phyloP scores from a whole-genome alignment of 2,113 vertebrate species.

The Glaucomys volans region DNA sequence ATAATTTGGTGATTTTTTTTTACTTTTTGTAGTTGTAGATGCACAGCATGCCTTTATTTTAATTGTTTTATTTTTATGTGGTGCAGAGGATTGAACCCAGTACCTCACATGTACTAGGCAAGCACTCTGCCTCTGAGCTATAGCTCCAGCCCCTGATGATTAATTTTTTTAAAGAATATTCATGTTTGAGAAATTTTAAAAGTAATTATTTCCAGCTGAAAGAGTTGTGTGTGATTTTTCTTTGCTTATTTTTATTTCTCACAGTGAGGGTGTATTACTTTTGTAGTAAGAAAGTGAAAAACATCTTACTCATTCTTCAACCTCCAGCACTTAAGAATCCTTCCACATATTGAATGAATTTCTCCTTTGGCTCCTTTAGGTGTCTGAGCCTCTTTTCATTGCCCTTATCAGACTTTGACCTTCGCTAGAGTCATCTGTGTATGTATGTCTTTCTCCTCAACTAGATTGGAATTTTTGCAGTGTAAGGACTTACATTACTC shows the following conservation, averaged over 20 bases:
- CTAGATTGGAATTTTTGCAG: not conserved
- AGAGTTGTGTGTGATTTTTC: not conserved
- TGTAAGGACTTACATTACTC: not conserved
- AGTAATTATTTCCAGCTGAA: constrained; percentile 34
- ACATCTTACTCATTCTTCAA: not conserved
- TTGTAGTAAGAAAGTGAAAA: not conserved
- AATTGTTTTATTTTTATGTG: no score
- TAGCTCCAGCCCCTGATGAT: no score
- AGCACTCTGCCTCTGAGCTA: no score
- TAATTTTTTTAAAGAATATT: constrained; percentile 13
- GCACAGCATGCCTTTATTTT: no score
- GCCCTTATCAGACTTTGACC: not conserved
- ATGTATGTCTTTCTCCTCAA: not conserved
- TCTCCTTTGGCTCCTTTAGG: not conserved
- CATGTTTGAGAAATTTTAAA: constrained; percentile 23
- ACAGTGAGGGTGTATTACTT: not conserved
- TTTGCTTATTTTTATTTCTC: constrained; percentile 4
- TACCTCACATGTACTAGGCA: no score
- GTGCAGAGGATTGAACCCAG: no score
- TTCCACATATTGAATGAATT: not conserved
- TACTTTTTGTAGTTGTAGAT: no score
- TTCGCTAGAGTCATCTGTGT: not conserved
- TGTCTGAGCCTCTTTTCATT: not conserved
- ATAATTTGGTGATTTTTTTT: not conserved
- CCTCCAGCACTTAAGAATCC: not conserved